Evolutionary conservation across 2,113 vertebrate genomes (phyloP), one percentile per base, ranked within the genome.

Genomic region (Setophaga coronata): DNA sequence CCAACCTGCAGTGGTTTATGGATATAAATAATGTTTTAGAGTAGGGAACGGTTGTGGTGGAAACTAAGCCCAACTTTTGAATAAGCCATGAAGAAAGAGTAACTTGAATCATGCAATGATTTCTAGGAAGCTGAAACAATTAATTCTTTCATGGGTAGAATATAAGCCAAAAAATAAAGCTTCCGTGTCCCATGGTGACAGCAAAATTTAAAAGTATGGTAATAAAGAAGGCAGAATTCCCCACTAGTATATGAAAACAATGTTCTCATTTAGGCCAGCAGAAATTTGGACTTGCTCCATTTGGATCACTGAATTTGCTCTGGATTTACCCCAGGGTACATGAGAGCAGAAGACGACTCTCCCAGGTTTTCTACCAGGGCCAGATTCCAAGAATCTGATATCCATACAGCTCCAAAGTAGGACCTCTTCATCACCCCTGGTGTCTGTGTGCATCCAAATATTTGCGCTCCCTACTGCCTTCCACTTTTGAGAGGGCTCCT

Each of bases 51-150:
- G 77, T 62, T 90, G 82, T 86, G 76, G 82, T 86, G 76, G 94
- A 95, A 95, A 83, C 60, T 81, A 83, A 96, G 76, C 43, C 67
- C 36, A 82, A 57, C n/a, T 71, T 93, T 94, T 2, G 14, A 92
- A 81, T 64, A 78, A 86, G 81, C 38, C 47, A 60, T 74, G 76
- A 92, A 78, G 71, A 94, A 90, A 74, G 61, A 83, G 51, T 74
- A 93, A 90, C 77, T 71, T 67, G 82, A 95, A 90, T 94, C 76
- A 67, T 53, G 40, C 31, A 83, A 45, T 45, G 85, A 90, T 84
- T 95, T 94, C 95, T 89, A 96, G 88, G 93, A 88, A 96, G 80
- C 43, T 61, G 76, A 83, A 93, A 69, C 56, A 95, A 95, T 95
- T 95, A 92, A 88, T 90, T 92, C 57, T 90, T 96, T 92, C 82